A percentile compares a stretch with the other conserved stretches of the same genome.
These are phyloP conservation scores for Chrysotoxum bicinctum DNA, from an alignment of 2,888 invertebrate genomes.

Conservation along the genomic window DNA sequence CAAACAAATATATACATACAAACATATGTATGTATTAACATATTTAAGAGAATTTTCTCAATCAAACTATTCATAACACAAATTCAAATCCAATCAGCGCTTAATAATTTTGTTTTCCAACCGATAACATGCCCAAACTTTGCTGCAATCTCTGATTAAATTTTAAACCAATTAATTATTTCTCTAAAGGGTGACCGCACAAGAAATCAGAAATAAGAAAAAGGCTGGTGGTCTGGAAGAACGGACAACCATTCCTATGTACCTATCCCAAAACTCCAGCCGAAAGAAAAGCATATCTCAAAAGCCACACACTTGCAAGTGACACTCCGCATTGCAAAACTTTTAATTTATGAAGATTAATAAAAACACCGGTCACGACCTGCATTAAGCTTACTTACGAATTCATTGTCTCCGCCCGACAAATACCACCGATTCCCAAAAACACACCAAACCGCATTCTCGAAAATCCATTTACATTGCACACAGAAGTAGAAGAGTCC, in stretches of 20 bases:
- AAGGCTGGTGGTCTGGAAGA: neutral
- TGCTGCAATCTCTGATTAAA: slow-evolving; percentile 40
- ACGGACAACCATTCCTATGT: neutral
- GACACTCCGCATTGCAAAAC: slow-evolving; percentile 57
- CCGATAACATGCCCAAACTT: neutral
- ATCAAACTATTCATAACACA: neutral
- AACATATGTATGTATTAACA: neutral
- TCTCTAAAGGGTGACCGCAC: slow-evolving; percentile 1
- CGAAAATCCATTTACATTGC: slow-evolving; percentile 39
- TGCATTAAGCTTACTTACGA: slow-evolving; percentile 67
- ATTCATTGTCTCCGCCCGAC: slow-evolving; percentile 62
- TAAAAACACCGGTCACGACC: slow-evolving; percentile 72
- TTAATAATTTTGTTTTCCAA: neutral
- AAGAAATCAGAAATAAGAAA: slow-evolving; percentile 14
- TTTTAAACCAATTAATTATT: slow-evolving; percentile 41
- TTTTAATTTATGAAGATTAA: slow-evolving; percentile 72
- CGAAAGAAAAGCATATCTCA: slow-evolving; percentile 44
- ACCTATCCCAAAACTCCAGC: neutral
- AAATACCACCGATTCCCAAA: slow-evolving; percentile 10
- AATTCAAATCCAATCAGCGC: neutral
- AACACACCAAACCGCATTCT: slow-evolving; percentile 53
- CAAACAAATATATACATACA: too few species aligned
- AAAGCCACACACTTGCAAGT: slow-evolving; percentile 67
- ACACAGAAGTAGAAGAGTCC: slow-evolving; percentile 19
- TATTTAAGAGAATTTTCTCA: neutral